Percentiles rank a stretch among this genome's conserved stretches.
Evolutionary conservation across 2,888 invertebrate species (phyloP).

Genomic region (Drosophila niveifrons): DNA sequence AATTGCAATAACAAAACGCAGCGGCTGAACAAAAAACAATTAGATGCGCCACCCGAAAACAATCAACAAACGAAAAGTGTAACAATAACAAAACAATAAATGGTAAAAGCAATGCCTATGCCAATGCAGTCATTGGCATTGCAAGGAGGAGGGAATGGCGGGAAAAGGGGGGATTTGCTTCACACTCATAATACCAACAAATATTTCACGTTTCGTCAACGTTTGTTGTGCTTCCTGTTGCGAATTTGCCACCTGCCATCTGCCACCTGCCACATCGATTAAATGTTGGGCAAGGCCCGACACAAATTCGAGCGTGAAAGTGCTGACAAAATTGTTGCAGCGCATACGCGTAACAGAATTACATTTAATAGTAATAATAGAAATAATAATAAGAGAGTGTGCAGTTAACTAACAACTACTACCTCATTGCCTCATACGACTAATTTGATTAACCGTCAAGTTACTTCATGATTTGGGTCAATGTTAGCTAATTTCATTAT

Average conservation of each 20-base stretch:
- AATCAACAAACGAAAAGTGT: constrained; percentile 21
- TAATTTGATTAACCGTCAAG: constrained; percentile 63
- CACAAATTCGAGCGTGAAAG: constrained; percentile 66
- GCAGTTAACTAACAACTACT: background rate
- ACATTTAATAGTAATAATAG: constrained; percentile 10
- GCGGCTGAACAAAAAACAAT: constrained; percentile 60
- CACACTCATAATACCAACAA: constrained; percentile 6
- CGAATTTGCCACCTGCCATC: constrained; percentile 65
- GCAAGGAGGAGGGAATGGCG: background rate
- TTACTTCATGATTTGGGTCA: constrained; percentile 56
- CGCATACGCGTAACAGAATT: constrained; percentile 24
- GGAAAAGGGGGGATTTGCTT: background rate
- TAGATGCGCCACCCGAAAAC: constrained; percentile 73
- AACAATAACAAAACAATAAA: constrained; percentile 6
- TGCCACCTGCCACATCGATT: constrained; percentile 49
- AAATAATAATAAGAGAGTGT: constrained; percentile 19
- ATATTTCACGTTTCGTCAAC: constrained; percentile 50
- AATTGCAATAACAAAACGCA: constrained; percentile 75
- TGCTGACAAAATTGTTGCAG: constrained; percentile 46
- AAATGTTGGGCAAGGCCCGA: constrained; percentile 72
- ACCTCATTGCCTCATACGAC: constrained; percentile 17
- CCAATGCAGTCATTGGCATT: constrained; percentile 50
- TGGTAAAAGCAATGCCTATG: constrained; percentile 15
- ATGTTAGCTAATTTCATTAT: constrained; percentile 59
- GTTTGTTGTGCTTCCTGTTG: constrained; percentile 67